phyloP scores from a whole-genome alignment of 53 echinoderm and acorn worm genomes.

The Hippasteria phrygiana region DNA sequence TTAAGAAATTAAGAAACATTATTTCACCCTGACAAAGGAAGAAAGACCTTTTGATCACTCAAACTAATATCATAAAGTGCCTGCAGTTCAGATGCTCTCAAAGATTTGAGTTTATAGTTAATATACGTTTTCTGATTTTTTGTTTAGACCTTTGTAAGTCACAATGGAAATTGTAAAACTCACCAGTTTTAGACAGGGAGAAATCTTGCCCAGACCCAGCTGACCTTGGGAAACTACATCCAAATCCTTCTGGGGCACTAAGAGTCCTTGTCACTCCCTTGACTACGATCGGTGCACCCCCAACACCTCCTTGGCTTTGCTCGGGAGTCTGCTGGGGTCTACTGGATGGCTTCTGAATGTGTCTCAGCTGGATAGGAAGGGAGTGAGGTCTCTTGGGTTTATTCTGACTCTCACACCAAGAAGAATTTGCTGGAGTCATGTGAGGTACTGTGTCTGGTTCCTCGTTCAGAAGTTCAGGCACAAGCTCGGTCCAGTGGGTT shows the following conservation, averaged over 20 bases:
- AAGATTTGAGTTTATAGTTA: too few species aligned
- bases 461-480: constrained; percentile 62
- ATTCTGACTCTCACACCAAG: constrained; percentile 35
- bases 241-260: constrained; percentile 89
- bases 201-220: constrained; percentile 54
- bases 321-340: constrained; percentile 82
- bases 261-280: constrained; percentile 82
- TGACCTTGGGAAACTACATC: constrained; percentile 38
- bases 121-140: too few species aligned
- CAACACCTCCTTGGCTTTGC: constrained; percentile 25
- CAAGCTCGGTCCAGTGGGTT: constrained; percentile 91
- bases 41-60: too few species aligned
- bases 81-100: too few species aligned
- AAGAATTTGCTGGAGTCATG: constrained; percentile 3
- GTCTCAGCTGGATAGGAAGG: constrained; percentile 91
- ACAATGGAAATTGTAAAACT: not conserved
- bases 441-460: not conserved
- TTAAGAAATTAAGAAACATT: too few species aligned
- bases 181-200: constrained; percentile 40
- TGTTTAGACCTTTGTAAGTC: too few species aligned
- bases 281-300: not conserved
- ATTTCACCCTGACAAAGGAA: too few species aligned
- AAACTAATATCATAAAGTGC: too few species aligned
- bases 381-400: constrained; percentile 87
- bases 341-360: constrained; percentile 85